These are phyloP conservation scores for Zoroaster sp. DNA, from an alignment of 53 echinoderm and acorn worm genomes.

Conservation along the genomic window DNA sequence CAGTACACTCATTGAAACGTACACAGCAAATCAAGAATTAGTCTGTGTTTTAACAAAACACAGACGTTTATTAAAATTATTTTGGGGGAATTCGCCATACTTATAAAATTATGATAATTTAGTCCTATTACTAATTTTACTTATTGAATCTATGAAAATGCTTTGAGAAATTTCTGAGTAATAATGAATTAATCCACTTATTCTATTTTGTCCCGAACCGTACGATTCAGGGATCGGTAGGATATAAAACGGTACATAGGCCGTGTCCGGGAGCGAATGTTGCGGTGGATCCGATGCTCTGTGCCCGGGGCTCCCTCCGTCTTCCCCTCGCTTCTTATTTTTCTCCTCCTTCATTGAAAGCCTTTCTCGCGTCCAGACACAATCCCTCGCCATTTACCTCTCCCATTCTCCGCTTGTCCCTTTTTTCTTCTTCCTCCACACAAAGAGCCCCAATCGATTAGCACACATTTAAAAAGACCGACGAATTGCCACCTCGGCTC, in stretches of 20 bases:
- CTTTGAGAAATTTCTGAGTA: not conserved
- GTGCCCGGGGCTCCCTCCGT: conserved; percentile 1
- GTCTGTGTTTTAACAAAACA: too few species aligned
- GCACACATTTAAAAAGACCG: conserved; percentile 9
- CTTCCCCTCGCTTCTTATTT: not conserved
- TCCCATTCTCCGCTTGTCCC: not conserved
- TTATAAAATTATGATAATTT: not conserved
- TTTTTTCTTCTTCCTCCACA: not conserved
- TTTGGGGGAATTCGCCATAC: not conserved
- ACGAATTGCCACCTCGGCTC: not conserved
- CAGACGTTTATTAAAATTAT: too few species aligned
- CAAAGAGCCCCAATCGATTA: conserved; percentile 40
- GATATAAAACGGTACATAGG: not conserved
- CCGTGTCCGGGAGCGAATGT: conserved; percentile 12
- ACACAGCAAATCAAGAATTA: too few species aligned
- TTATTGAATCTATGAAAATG: not conserved
- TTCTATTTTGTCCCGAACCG: not conserved
- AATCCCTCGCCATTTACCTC: not conserved
- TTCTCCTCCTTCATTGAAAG: not conserved
- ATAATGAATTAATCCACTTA: not conserved
- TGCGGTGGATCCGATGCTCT: conserved; percentile 31
- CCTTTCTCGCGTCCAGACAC: not conserved
- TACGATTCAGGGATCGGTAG: not conserved
- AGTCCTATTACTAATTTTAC: not conserved
- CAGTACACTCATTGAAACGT: too few species aligned